A percentile compares a stretch with the other conserved stretches of the same genome.
Conservation (phyloP, 2,113 vertebrate species). For the Archilochus colubris region DNA sequence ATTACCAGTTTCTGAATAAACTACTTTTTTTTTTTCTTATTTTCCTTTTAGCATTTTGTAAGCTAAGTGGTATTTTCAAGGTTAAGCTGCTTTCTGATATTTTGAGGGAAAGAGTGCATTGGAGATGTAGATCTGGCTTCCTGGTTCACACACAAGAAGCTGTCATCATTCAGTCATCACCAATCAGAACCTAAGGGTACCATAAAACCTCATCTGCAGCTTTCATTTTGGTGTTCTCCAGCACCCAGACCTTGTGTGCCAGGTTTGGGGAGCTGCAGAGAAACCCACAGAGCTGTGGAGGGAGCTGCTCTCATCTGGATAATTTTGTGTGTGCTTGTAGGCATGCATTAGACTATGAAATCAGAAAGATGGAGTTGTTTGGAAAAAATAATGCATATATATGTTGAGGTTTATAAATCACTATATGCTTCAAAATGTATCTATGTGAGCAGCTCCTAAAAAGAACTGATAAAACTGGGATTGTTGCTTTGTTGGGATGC, state of each 20-base stretch:
- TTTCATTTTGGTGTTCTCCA: neutral
- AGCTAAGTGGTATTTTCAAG: constrained; percentile 68
- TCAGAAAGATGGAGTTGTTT: neutral
- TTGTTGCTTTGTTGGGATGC: neutral
- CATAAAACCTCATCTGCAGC: neutral
- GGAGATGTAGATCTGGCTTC: neutral
- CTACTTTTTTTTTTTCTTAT: neutral
- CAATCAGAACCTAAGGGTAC: neutral
- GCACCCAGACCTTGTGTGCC: rapidly evolving
- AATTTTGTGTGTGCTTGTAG: neutral
- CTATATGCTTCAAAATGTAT: neutral
- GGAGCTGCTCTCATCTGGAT: neutral
- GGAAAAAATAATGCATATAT: no score
- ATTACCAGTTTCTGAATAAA: constrained; percentile 71
- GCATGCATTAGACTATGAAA: neutral
- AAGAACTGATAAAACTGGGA: neutral
- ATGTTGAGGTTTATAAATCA: neutral
- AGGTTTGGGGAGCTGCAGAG: neutral
- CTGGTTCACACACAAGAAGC: neutral
- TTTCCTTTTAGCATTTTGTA: neutral
- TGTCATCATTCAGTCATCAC: neutral
- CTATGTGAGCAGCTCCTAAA: neutral
- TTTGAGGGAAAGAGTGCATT: neutral
- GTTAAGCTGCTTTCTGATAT: constrained; percentile 70
- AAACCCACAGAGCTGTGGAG: neutral